These are phyloP conservation scores for Paramuricea clavata DNA, from an alignment of 92 coral and sea anemone genomes.

Conservation along the genomic window DNA sequence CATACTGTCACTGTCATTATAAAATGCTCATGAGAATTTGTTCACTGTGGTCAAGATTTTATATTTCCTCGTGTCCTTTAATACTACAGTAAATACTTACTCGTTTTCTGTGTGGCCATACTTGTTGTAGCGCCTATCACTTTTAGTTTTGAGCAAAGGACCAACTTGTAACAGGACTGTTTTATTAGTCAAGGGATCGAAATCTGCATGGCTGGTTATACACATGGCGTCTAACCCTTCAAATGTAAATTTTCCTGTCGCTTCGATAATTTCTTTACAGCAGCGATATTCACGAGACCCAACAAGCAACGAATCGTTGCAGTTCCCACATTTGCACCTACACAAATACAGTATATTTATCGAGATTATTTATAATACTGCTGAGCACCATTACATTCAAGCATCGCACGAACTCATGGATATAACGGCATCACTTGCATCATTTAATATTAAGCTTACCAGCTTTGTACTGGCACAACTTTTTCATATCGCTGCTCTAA, in stretches of 20 bases:
- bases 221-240: not conserved
- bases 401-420: too few relatives aligned
- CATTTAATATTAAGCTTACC: not conserved
- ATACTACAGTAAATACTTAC: too few relatives aligned
- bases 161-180: slow-evolving; percentile 29
- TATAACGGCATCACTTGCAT: not conserved
- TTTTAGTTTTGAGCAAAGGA: slow-evolving; percentile 13
- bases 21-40: too few relatives aligned
- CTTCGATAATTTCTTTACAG: slow-evolving; percentile 13
- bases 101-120: slow-evolving; percentile 16
- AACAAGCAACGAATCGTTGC: slow-evolving; percentile 10
- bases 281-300: slow-evolving; percentile 18
- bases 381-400: too few relatives aligned
- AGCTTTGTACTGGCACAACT: not conserved
- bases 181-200: not conserved
- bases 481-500: slow-evolving; percentile 12
- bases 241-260: slow-evolving; percentile 19
- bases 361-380: too few relatives aligned
- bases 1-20: too few relatives aligned
- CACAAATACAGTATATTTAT: not conserved
- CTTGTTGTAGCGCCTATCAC: not conserved
- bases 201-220: not conserved
- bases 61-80: too few relatives aligned
- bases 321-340: slow-evolving; percentile 3
- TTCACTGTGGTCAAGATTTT: too few relatives aligned